Percentiles rank a stretch among this genome's conserved stretches.
Conservation (phyloP, 2,113 vertebrate genomes). For the Mormyrus lacerda region DNA sequence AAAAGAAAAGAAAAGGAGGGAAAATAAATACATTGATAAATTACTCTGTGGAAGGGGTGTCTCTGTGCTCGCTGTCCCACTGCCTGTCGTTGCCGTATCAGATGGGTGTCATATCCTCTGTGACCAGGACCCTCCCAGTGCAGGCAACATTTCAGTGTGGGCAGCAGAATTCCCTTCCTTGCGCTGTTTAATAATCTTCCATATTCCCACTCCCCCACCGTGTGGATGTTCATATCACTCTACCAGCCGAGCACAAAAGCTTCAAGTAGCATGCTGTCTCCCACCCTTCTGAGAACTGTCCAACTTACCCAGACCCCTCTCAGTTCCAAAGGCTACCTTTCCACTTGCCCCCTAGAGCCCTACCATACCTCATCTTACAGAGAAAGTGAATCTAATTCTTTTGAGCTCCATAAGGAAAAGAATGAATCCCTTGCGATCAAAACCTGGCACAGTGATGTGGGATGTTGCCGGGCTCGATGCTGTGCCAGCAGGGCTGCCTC, state of each 20-base stretch:
- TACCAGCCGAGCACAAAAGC: background rate
- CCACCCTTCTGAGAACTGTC: background rate
- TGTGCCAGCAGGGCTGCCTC: background rate
- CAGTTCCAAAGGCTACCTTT: background rate
- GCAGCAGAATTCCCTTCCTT: slow-evolving; percentile 48
- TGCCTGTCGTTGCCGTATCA: background rate
- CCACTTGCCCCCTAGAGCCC: background rate
- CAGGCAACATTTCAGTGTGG: slow-evolving; percentile 31
- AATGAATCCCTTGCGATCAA: background rate
- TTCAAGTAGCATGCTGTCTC: background rate
- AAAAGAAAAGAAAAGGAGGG: background rate
- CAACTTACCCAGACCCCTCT: background rate
- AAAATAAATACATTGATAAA: background rate
- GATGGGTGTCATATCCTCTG: background rate
- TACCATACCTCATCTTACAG: background rate
- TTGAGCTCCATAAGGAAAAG: background rate
- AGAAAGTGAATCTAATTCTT: background rate
- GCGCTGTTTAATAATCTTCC: background rate
- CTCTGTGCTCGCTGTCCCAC: background rate
- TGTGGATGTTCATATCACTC: background rate
- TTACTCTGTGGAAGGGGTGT: background rate
- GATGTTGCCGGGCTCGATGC: background rate
- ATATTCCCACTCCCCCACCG: background rate
- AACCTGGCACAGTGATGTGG: background rate
- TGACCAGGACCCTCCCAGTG: background rate